A percentile compares a stretch with the other conserved stretches of the same genome.
Conservation (phyloP, 2,113 vertebrate genomes). For the Dissostichus mawsoni region DNA sequence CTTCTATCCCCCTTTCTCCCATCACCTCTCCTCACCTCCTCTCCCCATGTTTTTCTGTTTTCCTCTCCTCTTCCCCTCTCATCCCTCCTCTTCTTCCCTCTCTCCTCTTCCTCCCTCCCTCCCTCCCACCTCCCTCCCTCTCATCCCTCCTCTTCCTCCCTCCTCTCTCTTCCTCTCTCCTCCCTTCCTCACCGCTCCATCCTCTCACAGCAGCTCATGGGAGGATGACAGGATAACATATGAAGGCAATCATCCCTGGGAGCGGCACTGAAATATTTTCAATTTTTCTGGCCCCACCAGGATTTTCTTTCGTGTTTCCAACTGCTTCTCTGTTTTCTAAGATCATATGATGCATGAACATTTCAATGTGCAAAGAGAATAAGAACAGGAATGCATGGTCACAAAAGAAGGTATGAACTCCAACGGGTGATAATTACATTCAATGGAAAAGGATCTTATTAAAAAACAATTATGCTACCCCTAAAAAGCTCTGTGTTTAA, state of each 20-base stretch:
- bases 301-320: conserved; percentile 12
- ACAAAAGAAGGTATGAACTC: not conserved
- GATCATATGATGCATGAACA: conserved; percentile 6
- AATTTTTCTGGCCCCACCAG: conserved; percentile 47
- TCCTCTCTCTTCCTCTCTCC: conserved; percentile 14
- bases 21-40: not conserved
- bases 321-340: conserved; percentile 14
- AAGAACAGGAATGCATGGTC: not conserved
- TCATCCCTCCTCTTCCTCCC: too few species aligned
- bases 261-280: conserved; percentile 61
- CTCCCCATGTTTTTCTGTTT: not conserved
- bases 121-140: not conserved
- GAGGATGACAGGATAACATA: conserved; percentile 70
- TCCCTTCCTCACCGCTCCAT: conserved; percentile 53
- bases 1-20: not conserved
- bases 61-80: not conserved
- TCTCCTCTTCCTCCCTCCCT: conserved; percentile 8
- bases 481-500: not conserved
- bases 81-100: too few species aligned
- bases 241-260: conserved; percentile 72
- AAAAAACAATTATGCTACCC: not conserved
- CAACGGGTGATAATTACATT: not conserved
- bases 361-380: not conserved
- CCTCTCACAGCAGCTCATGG: conserved; percentile 46
- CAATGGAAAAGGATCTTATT: not conserved